A percentile compares a stretch with the other conserved stretches of the same genome.
Evolutionary conservation across 2,113 vertebrate genomes (phyloP).

Genomic region (Aleadryas rufinucha): DNA sequence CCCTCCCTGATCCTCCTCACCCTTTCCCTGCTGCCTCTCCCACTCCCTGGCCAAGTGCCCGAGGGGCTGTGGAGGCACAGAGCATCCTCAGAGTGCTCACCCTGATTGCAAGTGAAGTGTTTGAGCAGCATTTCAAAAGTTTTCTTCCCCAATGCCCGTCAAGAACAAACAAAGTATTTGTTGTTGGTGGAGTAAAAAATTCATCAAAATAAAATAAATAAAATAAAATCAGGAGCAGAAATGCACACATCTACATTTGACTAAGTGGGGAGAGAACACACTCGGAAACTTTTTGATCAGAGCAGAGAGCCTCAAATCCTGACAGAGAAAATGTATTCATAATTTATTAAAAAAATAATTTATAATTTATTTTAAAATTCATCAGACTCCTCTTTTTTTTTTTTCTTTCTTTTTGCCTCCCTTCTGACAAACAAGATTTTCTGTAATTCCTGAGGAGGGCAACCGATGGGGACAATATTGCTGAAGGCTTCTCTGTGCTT

Average conservation of each 20-base stretch:
- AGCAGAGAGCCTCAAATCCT: constrained; percentile 50
- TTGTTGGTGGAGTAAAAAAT: constrained; percentile 64
- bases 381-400: background rate
- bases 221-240: constrained; percentile 26
- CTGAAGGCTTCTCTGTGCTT: background rate
- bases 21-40: background rate
- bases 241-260: constrained; percentile 18
- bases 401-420: background rate
- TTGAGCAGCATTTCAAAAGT: constrained; percentile 23
- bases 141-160: background rate
- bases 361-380: constrained; percentile 68
- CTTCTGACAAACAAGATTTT: constrained; percentile 38
- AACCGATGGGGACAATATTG: background rate
- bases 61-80: background rate
- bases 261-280: background rate
- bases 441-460: background rate
- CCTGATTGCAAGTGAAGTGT: constrained; percentile 3
- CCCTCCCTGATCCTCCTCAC: background rate
- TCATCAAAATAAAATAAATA: constrained; percentile 59
- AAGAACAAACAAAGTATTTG: constrained; percentile 67
- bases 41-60: accelerated
- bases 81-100: background rate
- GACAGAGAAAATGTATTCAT: constrained; percentile 45
- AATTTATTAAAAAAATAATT: constrained; percentile 65
- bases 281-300: constrained; percentile 64